Conservation (phyloP, 2,113 vertebrate genomes). For the Morone saxatilis region DNA sequence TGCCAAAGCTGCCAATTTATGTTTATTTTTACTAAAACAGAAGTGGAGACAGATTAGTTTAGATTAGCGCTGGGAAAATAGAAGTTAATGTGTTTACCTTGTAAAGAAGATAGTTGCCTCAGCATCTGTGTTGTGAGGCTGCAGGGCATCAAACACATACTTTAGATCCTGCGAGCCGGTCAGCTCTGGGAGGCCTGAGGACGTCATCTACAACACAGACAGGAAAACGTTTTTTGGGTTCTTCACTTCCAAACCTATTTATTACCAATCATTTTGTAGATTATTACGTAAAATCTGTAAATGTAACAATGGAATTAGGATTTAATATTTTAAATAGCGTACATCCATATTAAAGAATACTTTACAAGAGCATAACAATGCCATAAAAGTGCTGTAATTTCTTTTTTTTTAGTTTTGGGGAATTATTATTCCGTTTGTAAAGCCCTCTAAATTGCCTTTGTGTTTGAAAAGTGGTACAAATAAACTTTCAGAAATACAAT, state of each 20-base stretch:
- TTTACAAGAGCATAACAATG: background rate
- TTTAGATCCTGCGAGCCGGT: constrained; percentile 93
- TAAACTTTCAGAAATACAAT: background rate
- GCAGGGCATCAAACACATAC: constrained; percentile 96
- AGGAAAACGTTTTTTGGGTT: background rate
- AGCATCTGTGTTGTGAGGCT: constrained; percentile 95
- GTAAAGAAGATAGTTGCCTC: constrained; percentile 99
- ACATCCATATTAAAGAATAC: background rate
- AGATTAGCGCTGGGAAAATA: background rate
- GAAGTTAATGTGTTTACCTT: constrained; percentile 83
- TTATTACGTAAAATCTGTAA: background rate
- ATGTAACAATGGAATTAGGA: background rate
- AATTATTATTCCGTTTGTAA: background rate
- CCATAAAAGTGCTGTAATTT: background rate
- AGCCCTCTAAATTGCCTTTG: background rate
- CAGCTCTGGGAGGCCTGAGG: constrained; percentile 95
- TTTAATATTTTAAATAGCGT: background rate
- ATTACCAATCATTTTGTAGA: background rate
- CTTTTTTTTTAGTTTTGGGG: background rate
- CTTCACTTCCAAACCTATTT: background rate
- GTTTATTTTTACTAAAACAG: background rate
- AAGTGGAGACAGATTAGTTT: background rate
- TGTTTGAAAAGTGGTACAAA: background rate
- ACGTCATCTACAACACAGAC: constrained; percentile 89
- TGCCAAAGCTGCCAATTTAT: background rate